These are phyloP conservation scores for Drosophila barbarae DNA, from an alignment of 2,888 invertebrate genomes.

Conservation along the genomic window DNA sequence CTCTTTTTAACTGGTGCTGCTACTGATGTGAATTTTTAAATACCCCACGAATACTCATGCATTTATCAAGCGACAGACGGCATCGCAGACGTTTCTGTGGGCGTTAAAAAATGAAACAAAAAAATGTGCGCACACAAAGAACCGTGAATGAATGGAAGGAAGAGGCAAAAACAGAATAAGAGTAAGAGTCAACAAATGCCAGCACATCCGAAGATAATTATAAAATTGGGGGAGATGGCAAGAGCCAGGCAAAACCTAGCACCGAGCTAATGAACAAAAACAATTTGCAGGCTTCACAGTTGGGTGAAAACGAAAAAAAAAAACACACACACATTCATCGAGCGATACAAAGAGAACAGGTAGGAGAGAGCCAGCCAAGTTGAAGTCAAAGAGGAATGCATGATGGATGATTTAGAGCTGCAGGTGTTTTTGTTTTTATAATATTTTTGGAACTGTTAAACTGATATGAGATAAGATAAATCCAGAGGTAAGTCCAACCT, in stretches of 20 bases:
- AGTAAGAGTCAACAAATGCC: slow-evolving; percentile 51
- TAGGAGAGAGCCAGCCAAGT: background rate
- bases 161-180: slow-evolving; percentile 38
- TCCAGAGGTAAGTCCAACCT: slow-evolving; percentile 2
- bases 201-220: slow-evolving; percentile 63
- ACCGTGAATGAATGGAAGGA: slow-evolving; percentile 29
- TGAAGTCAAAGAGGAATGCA: slow-evolving; percentile 17
- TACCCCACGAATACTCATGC: slow-evolving; percentile 5
- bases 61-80: slow-evolving; percentile 51
- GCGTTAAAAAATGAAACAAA: slow-evolving; percentile 30
- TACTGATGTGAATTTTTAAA: slow-evolving; percentile 24
- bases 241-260: slow-evolving; percentile 40
- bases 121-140: slow-evolving; percentile 39
- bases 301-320: slow-evolving; percentile 38
- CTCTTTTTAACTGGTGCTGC: slow-evolving; percentile 5
- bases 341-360: slow-evolving; percentile 8
- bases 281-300: slow-evolving; percentile 66
- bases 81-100: slow-evolving; percentile 61
- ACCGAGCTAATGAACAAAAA: slow-evolving; percentile 37
- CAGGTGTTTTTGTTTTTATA: slow-evolving; percentile 27
- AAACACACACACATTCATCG: slow-evolving; percentile 2
- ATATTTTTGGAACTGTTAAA: slow-evolving; percentile 1
- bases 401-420: slow-evolving; percentile 12
- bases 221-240: slow-evolving; percentile 53
- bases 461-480: slow-evolving; percentile 23